Conservation (phyloP, 2,797 vertebrate genomes). For the Schizopygopsis malacanthus region DNA sequence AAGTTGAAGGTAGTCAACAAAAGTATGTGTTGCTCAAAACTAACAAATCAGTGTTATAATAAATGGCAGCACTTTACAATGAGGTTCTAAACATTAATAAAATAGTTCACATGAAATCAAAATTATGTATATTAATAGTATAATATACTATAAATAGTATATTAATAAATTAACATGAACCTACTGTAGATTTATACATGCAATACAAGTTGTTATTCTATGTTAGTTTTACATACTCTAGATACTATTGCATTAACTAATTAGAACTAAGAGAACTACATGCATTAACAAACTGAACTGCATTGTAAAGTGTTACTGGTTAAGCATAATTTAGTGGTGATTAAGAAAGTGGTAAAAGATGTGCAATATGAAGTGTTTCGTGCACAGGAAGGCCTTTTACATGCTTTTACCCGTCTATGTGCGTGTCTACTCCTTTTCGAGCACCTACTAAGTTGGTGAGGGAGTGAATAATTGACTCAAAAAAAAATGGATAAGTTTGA, state of each 20-base stretch:
- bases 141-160: neutral
- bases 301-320: constrained; percentile 1
- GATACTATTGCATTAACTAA: neutral
- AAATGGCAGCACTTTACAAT: constrained; percentile 8
- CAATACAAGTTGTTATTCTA: neutral
- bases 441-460: neutral
- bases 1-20: neutral
- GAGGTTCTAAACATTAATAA: neutral
- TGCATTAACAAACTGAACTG: neutral
- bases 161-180: neutral
- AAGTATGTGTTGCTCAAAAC: neutral
- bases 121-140: too few relatives aligned
- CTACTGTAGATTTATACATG: neutral
- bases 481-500: neutral
- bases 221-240: neutral
- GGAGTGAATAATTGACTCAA: neutral
- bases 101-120: neutral
- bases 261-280: neutral
- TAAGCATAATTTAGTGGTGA: constrained; percentile 5
- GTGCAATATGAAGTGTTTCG: constrained; percentile 9
- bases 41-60: constrained; percentile 35
- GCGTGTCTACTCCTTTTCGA: neutral
- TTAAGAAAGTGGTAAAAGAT: neutral
- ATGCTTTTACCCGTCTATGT: neutral
- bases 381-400: constrained; percentile 9